These are phyloP conservation scores for Lagodon rhomboides DNA, from an alignment of 2,797 vertebrate genomes.

Conservation along the genomic window DNA sequence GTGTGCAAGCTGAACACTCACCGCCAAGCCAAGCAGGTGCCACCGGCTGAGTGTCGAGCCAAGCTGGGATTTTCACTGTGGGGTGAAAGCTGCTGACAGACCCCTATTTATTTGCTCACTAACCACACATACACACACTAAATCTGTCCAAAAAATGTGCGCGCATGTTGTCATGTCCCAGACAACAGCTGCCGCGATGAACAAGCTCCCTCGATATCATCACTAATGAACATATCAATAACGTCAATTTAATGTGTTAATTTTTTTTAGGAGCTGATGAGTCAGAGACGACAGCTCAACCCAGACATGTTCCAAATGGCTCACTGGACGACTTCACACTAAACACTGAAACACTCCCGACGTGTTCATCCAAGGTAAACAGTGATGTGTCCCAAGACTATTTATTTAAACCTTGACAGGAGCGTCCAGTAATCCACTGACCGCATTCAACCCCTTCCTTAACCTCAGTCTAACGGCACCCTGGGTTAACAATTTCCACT, in stretches of 20 bases:
- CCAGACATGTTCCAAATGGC: constrained; percentile 70
- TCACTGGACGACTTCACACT: constrained; percentile 56
- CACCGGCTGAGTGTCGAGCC: constrained; percentile 48
- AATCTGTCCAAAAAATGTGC: constrained; percentile 14
- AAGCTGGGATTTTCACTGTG: constrained; percentile 69
- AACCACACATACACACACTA: constrained; percentile 49
- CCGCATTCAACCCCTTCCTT: constrained; percentile 51
- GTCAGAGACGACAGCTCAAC: not conserved
- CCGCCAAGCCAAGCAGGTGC: constrained; percentile 54
- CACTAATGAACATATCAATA: constrained; percentile 15
- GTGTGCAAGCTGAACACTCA: constrained; percentile 31
- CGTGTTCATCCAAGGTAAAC: constrained; percentile 69
- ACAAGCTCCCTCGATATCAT: not conserved
- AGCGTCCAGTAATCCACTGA: constrained; percentile 50
- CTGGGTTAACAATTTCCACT: constrained; percentile 39
- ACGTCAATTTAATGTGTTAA: not conserved
- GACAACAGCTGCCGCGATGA: constrained; percentile 28
- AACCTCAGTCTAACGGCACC: constrained; percentile 56
- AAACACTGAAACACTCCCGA: constrained; percentile 62
- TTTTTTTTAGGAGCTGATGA: constrained; percentile 16
- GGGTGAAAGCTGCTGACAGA: constrained; percentile 68
- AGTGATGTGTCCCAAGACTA: constrained; percentile 49
- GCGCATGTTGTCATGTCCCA: constrained; percentile 12
- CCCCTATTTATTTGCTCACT: constrained; percentile 52
- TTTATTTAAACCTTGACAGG: constrained; percentile 67